phyloP scores from a whole-genome alignment of 2,888 invertebrate genomes.

The Bellardia bayeri region DNA sequence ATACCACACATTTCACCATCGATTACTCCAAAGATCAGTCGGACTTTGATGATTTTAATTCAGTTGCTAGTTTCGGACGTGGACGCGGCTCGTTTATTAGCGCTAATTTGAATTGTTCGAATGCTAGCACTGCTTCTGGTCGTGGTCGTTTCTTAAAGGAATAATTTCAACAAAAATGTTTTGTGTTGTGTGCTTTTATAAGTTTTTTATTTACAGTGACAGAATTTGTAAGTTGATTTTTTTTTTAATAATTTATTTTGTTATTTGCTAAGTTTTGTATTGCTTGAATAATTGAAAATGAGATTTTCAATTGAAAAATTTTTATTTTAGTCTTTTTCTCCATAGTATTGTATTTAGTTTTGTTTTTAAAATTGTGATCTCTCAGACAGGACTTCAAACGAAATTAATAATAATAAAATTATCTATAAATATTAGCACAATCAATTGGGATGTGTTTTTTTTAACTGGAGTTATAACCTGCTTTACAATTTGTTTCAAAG shows the following conservation, averaged over 20 bases:
- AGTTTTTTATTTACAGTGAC: neutral
- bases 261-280: neutral
- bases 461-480: too few species aligned
- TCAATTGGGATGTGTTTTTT: too few species aligned
- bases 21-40: constrained; percentile 67
- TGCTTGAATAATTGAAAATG: too few species aligned
- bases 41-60: constrained; percentile 73
- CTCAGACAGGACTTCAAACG: too few species aligned
- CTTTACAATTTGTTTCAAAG: too few species aligned
- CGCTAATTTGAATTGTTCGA: constrained; percentile 24
- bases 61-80: constrained; percentile 74
- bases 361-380: neutral
- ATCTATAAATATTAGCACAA: too few species aligned
- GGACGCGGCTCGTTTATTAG: constrained; percentile 70
- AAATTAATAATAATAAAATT: too few species aligned
- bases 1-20: constrained; percentile 75
- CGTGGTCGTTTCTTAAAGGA: constrained; percentile 65
- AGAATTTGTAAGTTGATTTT: too few species aligned
- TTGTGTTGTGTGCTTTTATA: neutral
- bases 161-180: neutral
- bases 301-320: neutral
- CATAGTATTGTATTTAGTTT: too few species aligned
- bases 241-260: too few species aligned
- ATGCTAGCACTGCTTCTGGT: constrained; percentile 57
- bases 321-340: neutral